phyloP scores from a whole-genome alignment of 2,888 invertebrate species.

The Drosophila siamana region DNA sequence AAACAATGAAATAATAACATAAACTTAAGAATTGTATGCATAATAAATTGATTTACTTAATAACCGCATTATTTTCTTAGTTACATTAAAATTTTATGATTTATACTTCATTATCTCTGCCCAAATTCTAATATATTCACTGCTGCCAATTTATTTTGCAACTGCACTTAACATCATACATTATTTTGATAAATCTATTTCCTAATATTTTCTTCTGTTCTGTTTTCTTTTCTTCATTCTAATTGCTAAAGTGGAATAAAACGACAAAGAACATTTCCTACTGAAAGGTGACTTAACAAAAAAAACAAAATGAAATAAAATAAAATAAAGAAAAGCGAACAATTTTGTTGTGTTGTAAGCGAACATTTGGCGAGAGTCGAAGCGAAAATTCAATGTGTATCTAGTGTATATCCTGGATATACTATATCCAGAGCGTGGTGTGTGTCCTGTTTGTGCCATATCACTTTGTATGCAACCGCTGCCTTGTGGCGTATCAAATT shows the following conservation, averaged over 20 bases:
- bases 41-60: too few species aligned
- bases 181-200: slow-evolving; percentile 1
- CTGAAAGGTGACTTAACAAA: slow-evolving; percentile 62
- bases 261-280: slow-evolving; percentile 29
- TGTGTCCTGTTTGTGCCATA: slow-evolving; percentile 37
- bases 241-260: slow-evolving; percentile 50
- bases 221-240: slow-evolving; percentile 36
- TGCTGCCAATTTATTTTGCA: not conserved
- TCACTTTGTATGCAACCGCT: slow-evolving; percentile 64
- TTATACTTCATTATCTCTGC: too few species aligned
- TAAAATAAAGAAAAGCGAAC: slow-evolving; percentile 23
- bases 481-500: slow-evolving; percentile 67
- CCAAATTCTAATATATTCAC: too few species aligned
- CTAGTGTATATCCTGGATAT: slow-evolving; percentile 28
- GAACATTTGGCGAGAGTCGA: slow-evolving; percentile 10
- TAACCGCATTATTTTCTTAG: too few species aligned
- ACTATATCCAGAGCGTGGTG: slow-evolving; percentile 17
- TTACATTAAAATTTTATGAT: too few species aligned
- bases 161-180: slow-evolving; percentile 2
- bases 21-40: too few species aligned
- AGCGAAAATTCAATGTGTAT: not conserved
- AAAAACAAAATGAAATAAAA: slow-evolving; percentile 43
- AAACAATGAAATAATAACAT: too few species aligned
- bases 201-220: slow-evolving; percentile 1
- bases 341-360: slow-evolving; percentile 30